Evolutionary conservation across 2,888 invertebrate genomes (phyloP), one percentile per base, ranked within the genome.

Genomic region (Lasioglossum leucozonium): DNA sequence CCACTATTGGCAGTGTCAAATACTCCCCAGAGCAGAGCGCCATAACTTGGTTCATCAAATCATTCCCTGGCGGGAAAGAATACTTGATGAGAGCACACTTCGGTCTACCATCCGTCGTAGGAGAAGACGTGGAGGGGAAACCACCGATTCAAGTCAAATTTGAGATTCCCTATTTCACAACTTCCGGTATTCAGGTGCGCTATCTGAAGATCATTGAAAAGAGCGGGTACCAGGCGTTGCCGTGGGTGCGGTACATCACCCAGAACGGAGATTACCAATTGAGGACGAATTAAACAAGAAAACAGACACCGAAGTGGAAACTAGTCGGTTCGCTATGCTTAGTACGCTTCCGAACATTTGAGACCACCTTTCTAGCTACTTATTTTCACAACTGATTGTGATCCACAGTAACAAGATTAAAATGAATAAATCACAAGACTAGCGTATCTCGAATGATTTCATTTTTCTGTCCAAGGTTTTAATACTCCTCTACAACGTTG

Each of bases 201-300:
- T 99, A 99, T 94, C 96, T 99, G 94, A 99, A 99, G 95, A 99
- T 99, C 92, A 99, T 99, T 92, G 99, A 99, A 94, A 99, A 99
- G 95, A 99, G 99, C 95, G 99, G 99, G 0, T 99, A 99, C 95
- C 99, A 99, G 95, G 99, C 99, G 0, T 95, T 99, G 87, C 99
- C 99, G 0, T 99, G 99, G 99, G 99, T 99, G 8, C 96, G 99
- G n/a, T 99, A 99, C 95, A 99, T 99, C 89, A 99, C 99, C 65
- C 99, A 99, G 95, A 99, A 99, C 95, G 99, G 99, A 77, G 99
- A 99, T 95, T 99, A 99, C 95, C 99, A 99, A 94, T 96, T 99
- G 89, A 97, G 99, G 95, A 99, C 99, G 90, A 98, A 98, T 95
- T 98, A 83, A 79, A 75, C 40, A 30, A n/a, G 5, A 10, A 55